A percentile compares a stretch with the other conserved stretches of the same genome.
phyloP scores from a whole-genome alignment of 2,113 vertebrate genomes.

The Leiothrix lutea region DNA sequence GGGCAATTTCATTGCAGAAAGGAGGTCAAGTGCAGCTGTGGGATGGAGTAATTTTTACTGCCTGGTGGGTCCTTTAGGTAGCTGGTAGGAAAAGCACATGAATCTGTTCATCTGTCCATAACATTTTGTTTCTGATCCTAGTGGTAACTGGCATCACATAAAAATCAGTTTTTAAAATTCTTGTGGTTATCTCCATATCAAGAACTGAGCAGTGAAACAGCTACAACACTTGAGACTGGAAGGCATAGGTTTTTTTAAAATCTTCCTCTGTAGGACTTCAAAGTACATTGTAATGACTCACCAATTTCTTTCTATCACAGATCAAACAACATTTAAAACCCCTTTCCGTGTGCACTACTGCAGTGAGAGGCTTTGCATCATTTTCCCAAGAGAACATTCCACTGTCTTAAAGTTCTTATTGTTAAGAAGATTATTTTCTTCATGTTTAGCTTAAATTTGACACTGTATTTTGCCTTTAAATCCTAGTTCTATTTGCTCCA shows the following conservation, averaged over 20 bases:
- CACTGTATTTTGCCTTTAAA: neutral
- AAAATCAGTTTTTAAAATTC: slow-evolving; percentile 9
- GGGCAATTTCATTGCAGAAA: neutral
- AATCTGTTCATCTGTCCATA: neutral
- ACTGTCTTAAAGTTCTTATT: neutral
- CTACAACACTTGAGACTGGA: neutral
- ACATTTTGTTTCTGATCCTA: neutral
- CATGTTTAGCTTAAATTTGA: neutral
- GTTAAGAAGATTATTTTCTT: slow-evolving; percentile 17
- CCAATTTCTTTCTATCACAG: neutral
- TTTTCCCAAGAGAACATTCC: neutral
- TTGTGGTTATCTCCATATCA: neutral
- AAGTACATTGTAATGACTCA: slow-evolving; percentile 5
- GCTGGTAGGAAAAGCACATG: neutral
- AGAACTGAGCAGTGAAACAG: neutral
- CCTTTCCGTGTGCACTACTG: neutral
- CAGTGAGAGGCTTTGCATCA: neutral
- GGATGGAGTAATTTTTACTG: neutral
- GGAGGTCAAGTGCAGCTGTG: neutral
- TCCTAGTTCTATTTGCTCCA: neutral
- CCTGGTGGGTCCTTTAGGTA: neutral
- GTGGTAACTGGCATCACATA: neutral
- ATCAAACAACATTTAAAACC: slow-evolving; percentile 16
- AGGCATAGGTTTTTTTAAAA: neutral
- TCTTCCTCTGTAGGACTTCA: neutral